A percentile compares a stretch with the other conserved stretches of the same genome.
Evolutionary conservation across 2,113 vertebrate genomes (phyloP).

Genomic region (Sigmodon hispidus): DNA sequence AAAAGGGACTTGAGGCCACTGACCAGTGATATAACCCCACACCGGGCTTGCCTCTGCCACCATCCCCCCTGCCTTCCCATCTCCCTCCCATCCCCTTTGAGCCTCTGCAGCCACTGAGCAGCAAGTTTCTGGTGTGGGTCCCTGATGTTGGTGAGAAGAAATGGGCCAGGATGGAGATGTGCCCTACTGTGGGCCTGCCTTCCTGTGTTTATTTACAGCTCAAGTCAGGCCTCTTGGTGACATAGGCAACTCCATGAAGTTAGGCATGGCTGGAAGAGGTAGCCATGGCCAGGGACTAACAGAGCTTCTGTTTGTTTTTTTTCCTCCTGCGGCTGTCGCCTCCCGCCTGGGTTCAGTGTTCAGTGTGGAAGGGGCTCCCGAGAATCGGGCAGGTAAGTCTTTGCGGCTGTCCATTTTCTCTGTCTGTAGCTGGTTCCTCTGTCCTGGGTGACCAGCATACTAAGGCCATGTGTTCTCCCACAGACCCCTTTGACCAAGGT

Average conservation of each 20-base stretch:
- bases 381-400: conserved; percentile 88
- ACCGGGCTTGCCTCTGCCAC: fast-evolving
- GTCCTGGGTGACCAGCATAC: neutral
- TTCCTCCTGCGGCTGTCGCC: conserved; percentile 48
- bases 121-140: neutral
- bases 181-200: neutral
- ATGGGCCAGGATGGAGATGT: fast-evolving
- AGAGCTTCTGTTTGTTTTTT: conserved; percentile 82
- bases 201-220: neutral
- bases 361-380: conserved; percentile 89
- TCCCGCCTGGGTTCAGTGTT: conserved; percentile 83
- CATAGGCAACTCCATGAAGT: neutral
- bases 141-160: neutral
- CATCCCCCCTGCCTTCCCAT: neutral
- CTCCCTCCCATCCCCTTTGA: neutral
- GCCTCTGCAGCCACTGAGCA: neutral
- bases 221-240: neutral
- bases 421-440: neutral
- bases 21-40: neutral
- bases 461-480: conserved; percentile 78
- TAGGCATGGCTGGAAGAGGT: neutral
- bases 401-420: neutral
- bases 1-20: neutral
- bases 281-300: conserved; percentile 56
- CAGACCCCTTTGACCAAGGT: conserved; percentile 97